These are phyloP conservation scores for Dendrophyllia cribrosa DNA, from an alignment of 64 coral and sea anemone genomes.

Conservation along the genomic window DNA sequence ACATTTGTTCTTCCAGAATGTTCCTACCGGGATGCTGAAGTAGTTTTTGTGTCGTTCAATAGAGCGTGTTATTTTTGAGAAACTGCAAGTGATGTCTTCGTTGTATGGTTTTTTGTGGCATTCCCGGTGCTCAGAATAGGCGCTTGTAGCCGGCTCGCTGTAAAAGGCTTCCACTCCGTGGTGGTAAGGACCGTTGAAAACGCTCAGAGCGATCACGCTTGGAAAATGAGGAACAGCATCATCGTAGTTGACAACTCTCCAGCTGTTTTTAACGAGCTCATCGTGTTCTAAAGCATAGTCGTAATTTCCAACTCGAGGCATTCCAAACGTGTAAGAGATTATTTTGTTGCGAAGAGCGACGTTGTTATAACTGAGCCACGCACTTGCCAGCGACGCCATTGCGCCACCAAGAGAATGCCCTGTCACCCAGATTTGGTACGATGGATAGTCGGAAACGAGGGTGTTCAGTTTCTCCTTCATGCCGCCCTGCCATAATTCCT, in stretches of 20 bases:
- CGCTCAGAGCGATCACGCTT: background rate
- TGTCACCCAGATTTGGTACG: conserved; percentile 52
- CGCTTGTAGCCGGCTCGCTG: background rate
- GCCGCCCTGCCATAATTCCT: conserved; percentile 15
- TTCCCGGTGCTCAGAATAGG: conserved; percentile 51
- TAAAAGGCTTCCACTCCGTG: conserved; percentile 68
- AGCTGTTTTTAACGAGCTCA: conserved; percentile 44
- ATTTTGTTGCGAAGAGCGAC: conserved; percentile 54
- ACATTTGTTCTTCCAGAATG: conserved; percentile 39
- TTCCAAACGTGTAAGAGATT: conserved; percentile 69
- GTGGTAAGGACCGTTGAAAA: conserved; percentile 49
- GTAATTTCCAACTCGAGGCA: conserved; percentile 75
- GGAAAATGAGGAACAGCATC: conserved; percentile 73
- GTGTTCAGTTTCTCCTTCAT: conserved; percentile 8
- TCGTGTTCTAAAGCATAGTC: conserved; percentile 60
- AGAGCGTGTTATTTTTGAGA: background rate
- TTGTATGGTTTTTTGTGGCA: conserved; percentile 65
- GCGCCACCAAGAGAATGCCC: conserved; percentile 78
- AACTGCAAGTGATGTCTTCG: conserved; percentile 58
- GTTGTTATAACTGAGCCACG: conserved; percentile 24
- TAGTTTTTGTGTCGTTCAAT: conserved; percentile 42
- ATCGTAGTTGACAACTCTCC: conserved; percentile 53
- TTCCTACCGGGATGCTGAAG: conserved; percentile 54
- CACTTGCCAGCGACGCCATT: conserved; percentile 71
- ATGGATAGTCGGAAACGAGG: conserved; percentile 25